Evolutionary conservation across 1,140 invertebrate species (phyloP).

Genomic region (Meteorus sp.): DNA sequence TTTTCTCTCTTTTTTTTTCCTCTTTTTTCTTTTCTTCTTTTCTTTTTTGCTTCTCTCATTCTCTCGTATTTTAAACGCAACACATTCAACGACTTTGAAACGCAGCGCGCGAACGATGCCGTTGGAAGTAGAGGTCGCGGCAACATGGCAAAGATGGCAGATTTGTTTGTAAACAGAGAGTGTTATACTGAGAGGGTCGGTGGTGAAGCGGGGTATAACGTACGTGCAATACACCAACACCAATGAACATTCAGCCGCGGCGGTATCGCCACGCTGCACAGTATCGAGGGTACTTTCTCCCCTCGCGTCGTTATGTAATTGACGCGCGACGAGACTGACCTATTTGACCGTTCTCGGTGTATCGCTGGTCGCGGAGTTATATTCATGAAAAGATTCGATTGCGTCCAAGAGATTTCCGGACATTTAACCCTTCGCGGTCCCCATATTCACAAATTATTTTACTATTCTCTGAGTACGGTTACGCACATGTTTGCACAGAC

Average conservation of each 20-base stretch:
- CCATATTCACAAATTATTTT: too few relatives aligned
- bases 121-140: slow-evolving; percentile 18
- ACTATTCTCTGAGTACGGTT: too few relatives aligned
- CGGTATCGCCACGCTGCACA: slow-evolving; percentile 10
- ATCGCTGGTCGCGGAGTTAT: slow-evolving; percentile 26
- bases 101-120: not conserved
- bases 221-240: too few relatives aligned
- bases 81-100: not conserved
- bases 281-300: slow-evolving; percentile 32
- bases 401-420: not conserved
- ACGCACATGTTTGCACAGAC: too few relatives aligned
- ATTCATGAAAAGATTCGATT: too few relatives aligned
- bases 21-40: too few relatives aligned
- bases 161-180: slow-evolving; percentile 51
- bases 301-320: slow-evolving; percentile 32
- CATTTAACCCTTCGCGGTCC: not conserved
- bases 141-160: slow-evolving; percentile 31
- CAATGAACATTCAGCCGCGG: too few relatives aligned
- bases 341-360: slow-evolving; percentile 44
- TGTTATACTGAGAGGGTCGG: too few relatives aligned
- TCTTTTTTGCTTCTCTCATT: too few relatives aligned
- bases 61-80: too few relatives aligned
- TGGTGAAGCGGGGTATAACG: slow-evolving; percentile 23
- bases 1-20: too few relatives aligned
- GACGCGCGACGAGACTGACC: slow-evolving; percentile 42